Conservation (phyloP, 92 coral and sea anemone species). For the Zoanthus sociatus region DNA sequence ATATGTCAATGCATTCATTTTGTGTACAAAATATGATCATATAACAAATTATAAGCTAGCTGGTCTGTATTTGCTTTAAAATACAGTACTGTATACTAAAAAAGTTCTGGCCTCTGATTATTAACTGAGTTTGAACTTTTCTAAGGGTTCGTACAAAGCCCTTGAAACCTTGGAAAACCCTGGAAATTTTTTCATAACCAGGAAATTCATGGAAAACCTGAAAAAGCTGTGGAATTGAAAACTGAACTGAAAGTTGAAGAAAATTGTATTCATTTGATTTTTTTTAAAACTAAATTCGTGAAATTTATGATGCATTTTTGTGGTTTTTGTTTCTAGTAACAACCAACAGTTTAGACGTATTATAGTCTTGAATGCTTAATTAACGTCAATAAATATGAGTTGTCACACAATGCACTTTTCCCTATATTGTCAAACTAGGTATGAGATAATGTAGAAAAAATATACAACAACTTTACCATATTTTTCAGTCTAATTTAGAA, state of each 20-base stretch:
- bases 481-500: too few species aligned
- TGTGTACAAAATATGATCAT: too few species aligned
- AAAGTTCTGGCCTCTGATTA: too few species aligned
- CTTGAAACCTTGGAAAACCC: too few species aligned
- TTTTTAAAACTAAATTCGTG: background rate
- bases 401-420: background rate
- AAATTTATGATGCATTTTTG: background rate
- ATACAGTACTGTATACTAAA: too few species aligned
- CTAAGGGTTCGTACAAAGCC: too few species aligned
- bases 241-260: background rate
- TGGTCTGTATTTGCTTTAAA: too few species aligned
- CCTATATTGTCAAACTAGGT: background rate
- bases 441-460: background rate
- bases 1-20: too few species aligned
- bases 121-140: too few species aligned
- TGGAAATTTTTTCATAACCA: too few species aligned
- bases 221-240: background rate
- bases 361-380: background rate
- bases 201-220: background rate
- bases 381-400: background rate
- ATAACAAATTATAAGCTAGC: too few species aligned
- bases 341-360: background rate
- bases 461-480: background rate
- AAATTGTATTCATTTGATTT: background rate
- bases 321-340: background rate